phyloP scores from a whole-genome alignment of 35 echinoderm and acorn worm species.

The Chiridota heheva region DNA sequence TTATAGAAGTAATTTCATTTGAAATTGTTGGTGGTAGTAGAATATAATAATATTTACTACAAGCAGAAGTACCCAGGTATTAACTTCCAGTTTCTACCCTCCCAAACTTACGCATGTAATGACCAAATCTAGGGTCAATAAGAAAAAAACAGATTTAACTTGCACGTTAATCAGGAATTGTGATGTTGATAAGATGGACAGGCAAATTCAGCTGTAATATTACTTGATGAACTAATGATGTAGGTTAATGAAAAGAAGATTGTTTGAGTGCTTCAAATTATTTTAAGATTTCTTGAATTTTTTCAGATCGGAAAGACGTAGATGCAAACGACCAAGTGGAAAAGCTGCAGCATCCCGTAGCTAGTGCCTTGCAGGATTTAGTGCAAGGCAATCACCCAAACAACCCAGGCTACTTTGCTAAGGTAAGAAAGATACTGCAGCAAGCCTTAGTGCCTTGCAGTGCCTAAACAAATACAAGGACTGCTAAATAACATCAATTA shows the following conservation, averaged over 20 bases:
- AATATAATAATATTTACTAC: too few relatives aligned
- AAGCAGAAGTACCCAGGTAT: too few relatives aligned
- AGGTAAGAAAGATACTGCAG: too few relatives aligned
- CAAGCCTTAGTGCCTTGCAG: too few relatives aligned
- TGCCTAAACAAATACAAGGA: too few relatives aligned
- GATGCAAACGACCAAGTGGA: slow-evolving; percentile 17
- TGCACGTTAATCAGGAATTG: not conserved
- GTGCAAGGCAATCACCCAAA: slow-evolving; percentile 31
- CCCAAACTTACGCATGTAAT: too few relatives aligned
- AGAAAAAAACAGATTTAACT: not conserved
- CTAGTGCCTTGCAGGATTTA: slow-evolving; percentile 43
- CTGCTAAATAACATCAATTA: too few relatives aligned
- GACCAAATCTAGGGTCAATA: not conserved
- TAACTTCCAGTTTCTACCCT: too few relatives aligned
- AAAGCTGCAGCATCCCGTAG: slow-evolving; percentile 46
- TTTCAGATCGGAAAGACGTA: slow-evolving; percentile 52
- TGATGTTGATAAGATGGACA: not conserved
- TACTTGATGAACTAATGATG: not conserved
- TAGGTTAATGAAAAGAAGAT: not conserved
- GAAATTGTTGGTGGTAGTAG: too few relatives aligned
- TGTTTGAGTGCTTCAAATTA: not conserved
- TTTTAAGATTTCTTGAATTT: not conserved
- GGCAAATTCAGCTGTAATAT: not conserved
- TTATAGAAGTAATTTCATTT: too few relatives aligned
- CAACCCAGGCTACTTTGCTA: slow-evolving; percentile 37